A percentile compares a stretch with the other conserved stretches of the same genome.
These are phyloP conservation scores for Scartelaos histophorus DNA, from an alignment of 2,113 vertebrate genomes.

Conservation along the genomic window DNA sequence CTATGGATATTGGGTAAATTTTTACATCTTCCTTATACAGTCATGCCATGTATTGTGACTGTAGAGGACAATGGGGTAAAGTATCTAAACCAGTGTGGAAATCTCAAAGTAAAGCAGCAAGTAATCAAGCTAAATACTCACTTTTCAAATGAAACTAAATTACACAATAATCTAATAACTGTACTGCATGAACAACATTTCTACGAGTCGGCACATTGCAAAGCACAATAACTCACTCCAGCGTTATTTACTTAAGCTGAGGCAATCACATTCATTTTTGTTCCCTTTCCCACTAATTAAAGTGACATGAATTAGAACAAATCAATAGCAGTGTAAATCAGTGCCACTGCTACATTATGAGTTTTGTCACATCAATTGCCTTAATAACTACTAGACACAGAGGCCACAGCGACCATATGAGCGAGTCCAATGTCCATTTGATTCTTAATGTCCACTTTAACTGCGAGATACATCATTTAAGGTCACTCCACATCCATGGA, in stretches of 20 bases:
- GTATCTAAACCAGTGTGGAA: neutral
- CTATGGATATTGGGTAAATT: too few relatives aligned
- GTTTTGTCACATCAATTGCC: slow-evolving; percentile 9
- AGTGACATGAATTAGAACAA: slow-evolving; percentile 26
- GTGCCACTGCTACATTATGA: neutral
- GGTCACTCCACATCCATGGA: neutral
- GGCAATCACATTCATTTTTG: slow-evolving; percentile 21
- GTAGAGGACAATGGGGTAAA: too few relatives aligned
- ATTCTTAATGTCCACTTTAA: slow-evolving; percentile 7
- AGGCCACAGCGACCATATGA: neutral
- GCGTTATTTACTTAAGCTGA: neutral
- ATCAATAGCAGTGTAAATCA: slow-evolving; percentile 8
- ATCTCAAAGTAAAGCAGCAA: neutral
- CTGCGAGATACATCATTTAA: neutral
- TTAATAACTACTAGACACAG: neutral
- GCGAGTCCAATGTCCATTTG: neutral
- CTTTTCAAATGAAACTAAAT: neutral
- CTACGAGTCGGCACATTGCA: neutral
- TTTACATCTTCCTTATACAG: neutral
- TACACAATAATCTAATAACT: neutral
- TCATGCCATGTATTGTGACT: neutral
- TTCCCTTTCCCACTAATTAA: slow-evolving; percentile 16
- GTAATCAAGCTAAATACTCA: neutral
- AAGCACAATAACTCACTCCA: neutral
- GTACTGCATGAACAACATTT: neutral